Evolutionary conservation across 2,888 invertebrate genomes (phyloP).

Genomic region (Ophioninae sp.): DNA sequence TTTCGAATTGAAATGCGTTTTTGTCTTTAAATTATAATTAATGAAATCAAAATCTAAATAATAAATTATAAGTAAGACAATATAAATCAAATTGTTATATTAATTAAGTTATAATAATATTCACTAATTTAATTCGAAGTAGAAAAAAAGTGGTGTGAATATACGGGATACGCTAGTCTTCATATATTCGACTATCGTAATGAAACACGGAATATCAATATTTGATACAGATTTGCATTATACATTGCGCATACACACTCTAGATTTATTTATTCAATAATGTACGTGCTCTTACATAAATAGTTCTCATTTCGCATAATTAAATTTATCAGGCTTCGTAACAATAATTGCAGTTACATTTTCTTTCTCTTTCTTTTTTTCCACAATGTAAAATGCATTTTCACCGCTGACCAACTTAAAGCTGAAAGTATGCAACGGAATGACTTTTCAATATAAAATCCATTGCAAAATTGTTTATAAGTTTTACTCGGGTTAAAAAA

Average conservation of each 20-base stretch:
- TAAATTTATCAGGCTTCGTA: background rate
- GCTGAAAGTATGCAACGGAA: background rate
- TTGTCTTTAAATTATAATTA: too few species aligned
- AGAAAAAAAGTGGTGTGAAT: too few species aligned
- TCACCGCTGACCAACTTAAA: background rate
- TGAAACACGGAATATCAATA: background rate
- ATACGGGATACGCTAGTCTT: too few species aligned
- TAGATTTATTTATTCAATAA: background rate
- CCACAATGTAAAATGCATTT: background rate
- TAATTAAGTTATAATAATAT: too few species aligned
- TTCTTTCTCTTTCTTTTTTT: background rate
- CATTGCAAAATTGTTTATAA: background rate
- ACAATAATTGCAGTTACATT: background rate
- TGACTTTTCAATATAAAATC: background rate
- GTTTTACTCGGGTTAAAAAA: background rate
- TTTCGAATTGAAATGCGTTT: too few species aligned
- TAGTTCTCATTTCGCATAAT: background rate
- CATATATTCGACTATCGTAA: too few species aligned
- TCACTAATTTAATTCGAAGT: too few species aligned
- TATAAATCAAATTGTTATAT: too few species aligned
- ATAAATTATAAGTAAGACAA: too few species aligned
- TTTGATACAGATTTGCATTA: background rate
- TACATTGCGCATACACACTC: background rate
- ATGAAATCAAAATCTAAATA: too few species aligned
- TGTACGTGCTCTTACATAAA: background rate